These are phyloP conservation scores for Motacilla alba DNA, from an alignment of 2,113 vertebrate species.

Conservation along the genomic window DNA sequence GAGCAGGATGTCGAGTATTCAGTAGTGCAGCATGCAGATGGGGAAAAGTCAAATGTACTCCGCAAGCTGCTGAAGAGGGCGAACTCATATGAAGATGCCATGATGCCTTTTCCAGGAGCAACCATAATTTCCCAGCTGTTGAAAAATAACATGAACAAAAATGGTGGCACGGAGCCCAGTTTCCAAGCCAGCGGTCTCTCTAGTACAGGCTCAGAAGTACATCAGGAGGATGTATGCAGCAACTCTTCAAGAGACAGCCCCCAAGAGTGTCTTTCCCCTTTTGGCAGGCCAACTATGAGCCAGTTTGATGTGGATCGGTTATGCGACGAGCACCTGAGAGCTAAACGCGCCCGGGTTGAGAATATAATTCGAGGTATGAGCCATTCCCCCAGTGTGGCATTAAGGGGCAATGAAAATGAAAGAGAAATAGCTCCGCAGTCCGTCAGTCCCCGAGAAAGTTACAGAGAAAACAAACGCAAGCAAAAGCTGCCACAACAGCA, in stretches of 20 bases:
- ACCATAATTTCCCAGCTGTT: constrained; percentile 99
- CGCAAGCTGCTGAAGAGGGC: constrained; percentile 98
- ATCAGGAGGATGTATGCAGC: constrained; percentile 96
- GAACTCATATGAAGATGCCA: constrained; percentile 96
- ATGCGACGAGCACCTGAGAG: constrained; percentile 96
- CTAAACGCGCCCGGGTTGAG: constrained; percentile 96
- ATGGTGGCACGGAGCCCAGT: constrained; percentile 91
- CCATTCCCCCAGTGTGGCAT: constrained; percentile 92
- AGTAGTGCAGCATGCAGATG: constrained; percentile 89
- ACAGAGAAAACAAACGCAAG: constrained; percentile 98
- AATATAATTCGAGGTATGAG: constrained; percentile 99
- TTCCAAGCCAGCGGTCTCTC: constrained; percentile 97
- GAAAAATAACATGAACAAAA: constrained; percentile 98
- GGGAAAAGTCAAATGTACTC: constrained; percentile 97
- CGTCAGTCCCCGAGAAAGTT: constrained; percentile 88
- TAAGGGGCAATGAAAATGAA: constrained; percentile 87
- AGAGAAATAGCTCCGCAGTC: constrained; percentile 87
- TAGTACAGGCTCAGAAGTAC: constrained; percentile 95
- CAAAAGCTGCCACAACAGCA: constrained; percentile 98
- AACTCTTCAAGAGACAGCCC: constrained; percentile 97
- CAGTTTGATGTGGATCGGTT: constrained; percentile 95
- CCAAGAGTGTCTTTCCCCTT: constrained; percentile 95
- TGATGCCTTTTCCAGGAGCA: constrained; percentile 96
- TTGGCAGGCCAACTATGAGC: constrained; percentile 88
- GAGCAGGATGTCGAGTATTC: constrained; percentile 96